These are phyloP conservation scores for Beroe ovata DNA, from an alignment of 37 sponge, comb jelly and placozoan genomes.

Conservation along the genomic window DNA sequence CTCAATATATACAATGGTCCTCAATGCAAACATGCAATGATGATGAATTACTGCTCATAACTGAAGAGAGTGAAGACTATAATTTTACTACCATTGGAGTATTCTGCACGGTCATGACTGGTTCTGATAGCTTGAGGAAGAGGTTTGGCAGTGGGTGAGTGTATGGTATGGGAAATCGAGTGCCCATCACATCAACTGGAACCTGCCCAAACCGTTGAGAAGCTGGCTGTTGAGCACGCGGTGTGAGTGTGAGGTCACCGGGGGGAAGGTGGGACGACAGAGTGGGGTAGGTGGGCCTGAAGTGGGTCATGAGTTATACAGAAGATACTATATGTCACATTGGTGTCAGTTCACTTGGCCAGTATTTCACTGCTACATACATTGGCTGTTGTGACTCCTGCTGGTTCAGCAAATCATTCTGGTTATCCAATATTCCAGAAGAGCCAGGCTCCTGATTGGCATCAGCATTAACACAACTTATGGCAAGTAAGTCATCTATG, in stretches of 20 bases:
- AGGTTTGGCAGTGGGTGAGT: conserved; percentile 14
- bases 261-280: conserved; percentile 25
- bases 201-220: conserved; percentile 25
- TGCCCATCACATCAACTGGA: conserved; percentile 20
- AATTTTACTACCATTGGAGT: conserved; percentile 22
- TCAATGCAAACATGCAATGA: too few relatives aligned
- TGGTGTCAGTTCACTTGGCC: too few relatives aligned
- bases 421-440: neutral
- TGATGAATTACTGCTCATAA: too few relatives aligned
- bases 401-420: neutral
- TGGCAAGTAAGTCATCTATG: conserved; percentile 49
- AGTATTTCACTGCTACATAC: too few relatives aligned
- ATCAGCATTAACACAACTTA: conserved; percentile 4
- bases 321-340: too few relatives aligned
- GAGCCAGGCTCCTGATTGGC: neutral
- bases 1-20: too few relatives aligned
- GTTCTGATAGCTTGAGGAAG: conserved; percentile 35
- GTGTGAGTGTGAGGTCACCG: conserved; percentile 53
- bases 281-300: conserved; percentile 36
- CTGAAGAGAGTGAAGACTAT: too few relatives aligned
- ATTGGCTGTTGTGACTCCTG: neutral
- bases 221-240: conserved; percentile 43
- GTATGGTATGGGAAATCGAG: conserved; percentile 23
- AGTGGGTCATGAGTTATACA: neutral
- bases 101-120: neutral